A percentile compares a stretch with the other conserved stretches of the same genome.
Conservation (phyloP, 2,888 invertebrate genomes). For the Rotaria magnacalcarata region DNA sequence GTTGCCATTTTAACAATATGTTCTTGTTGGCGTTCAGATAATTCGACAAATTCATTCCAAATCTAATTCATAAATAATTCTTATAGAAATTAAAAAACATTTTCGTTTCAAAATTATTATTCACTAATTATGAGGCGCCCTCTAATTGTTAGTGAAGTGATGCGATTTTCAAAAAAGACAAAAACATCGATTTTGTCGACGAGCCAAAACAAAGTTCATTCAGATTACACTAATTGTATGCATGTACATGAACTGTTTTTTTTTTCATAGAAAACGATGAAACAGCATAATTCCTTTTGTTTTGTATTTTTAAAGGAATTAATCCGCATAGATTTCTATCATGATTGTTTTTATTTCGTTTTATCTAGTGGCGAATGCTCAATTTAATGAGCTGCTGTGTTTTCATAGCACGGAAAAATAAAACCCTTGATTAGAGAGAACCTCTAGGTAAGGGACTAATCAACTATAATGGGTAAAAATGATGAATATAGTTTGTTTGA, state of each 20-base stretch:
- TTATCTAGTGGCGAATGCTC: background rate
- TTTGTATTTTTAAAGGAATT: background rate
- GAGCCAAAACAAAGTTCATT: background rate
- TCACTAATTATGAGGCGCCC: background rate
- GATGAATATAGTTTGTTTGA: background rate
- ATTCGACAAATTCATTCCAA: constrained; percentile 9
- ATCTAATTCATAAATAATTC: background rate
- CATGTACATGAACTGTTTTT: too few species aligned
- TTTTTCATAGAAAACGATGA: background rate
- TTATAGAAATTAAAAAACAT: background rate
- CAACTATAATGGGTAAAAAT: background rate
- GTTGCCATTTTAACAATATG: background rate
- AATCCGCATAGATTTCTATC: background rate
- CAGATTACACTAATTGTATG: background rate
- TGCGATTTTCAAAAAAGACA: too few species aligned
- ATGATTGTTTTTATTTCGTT: background rate
- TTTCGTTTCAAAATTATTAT: too few species aligned
- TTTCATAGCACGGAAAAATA: background rate
- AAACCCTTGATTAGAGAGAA: constrained; percentile 34
- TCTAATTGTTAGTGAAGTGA: background rate
- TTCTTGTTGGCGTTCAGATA: constrained; percentile 20
- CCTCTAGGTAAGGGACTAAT: background rate
- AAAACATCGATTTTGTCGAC: background rate
- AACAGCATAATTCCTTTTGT: background rate
- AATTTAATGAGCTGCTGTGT: background rate